These are phyloP conservation scores for Pachydiplax longipennis DNA, from an alignment of 2,888 invertebrate genomes.

Conservation along the genomic window DNA sequence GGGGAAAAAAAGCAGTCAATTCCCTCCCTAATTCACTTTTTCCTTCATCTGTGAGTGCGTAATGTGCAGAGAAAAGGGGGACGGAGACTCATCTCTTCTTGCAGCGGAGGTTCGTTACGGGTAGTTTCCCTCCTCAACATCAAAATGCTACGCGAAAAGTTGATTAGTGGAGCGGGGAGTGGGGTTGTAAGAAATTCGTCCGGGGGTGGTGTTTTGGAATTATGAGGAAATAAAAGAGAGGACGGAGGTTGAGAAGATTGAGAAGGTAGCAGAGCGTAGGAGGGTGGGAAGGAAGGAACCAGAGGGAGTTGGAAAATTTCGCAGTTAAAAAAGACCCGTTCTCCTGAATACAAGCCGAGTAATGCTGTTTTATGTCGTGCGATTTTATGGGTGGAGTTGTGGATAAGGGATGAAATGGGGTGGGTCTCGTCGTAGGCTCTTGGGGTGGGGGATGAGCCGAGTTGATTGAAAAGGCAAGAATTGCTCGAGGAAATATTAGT, in stretches of 20 bases:
- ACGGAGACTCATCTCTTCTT: background rate
- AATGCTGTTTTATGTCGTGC: background rate
- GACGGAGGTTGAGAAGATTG: background rate
- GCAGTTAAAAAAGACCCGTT: background rate
- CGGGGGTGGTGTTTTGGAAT: background rate
- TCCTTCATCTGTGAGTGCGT: background rate
- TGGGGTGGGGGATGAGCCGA: background rate
- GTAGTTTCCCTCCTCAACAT: background rate
- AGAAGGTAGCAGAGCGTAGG: background rate
- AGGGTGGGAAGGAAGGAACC: background rate
- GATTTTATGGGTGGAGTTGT: background rate
- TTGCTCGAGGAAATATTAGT: conserved; percentile 9
- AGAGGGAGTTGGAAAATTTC: background rate
- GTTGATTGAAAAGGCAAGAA: conserved; percentile 28
- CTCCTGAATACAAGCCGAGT: background rate
- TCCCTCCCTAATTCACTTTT: background rate
- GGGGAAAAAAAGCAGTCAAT: background rate
- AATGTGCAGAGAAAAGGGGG: background rate
- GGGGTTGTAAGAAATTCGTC: background rate
- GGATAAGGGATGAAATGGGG: background rate
- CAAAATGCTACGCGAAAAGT: background rate
- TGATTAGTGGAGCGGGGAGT: background rate
- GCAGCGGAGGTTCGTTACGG: background rate
- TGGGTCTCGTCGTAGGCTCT: background rate
- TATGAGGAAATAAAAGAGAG: background rate